Conservation (phyloP, 1,140 invertebrate genomes). For the Macrotrachela quadricornifera region DNA sequence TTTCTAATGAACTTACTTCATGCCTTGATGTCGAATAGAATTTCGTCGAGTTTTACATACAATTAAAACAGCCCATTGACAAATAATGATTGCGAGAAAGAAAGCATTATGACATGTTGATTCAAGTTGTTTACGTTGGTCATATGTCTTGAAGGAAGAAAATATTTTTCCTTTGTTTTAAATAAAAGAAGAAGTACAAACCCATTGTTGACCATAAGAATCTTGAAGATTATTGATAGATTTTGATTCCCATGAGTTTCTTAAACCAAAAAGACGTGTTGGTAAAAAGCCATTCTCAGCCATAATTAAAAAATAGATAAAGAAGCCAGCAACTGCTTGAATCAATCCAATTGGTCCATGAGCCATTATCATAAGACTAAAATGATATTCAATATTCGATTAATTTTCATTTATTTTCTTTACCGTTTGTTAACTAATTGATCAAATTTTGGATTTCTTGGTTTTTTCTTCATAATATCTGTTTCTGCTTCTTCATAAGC, state of each 20-base stretch:
- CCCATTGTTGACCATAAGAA: slow-evolving; percentile 96
- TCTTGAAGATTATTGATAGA: slow-evolving; percentile 83
- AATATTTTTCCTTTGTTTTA: not conserved
- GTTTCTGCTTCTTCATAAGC: slow-evolving; percentile 21
- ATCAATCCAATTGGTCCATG: slow-evolving; percentile 47
- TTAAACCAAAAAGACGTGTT: slow-evolving; percentile 56
- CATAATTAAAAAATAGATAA: slow-evolving; percentile 95
- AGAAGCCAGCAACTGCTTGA: slow-evolving; percentile 93
- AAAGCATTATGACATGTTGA: slow-evolving; percentile 94
- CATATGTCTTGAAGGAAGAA: slow-evolving; percentile 50
- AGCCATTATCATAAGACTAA: slow-evolving; percentile 12
- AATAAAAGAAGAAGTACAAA: slow-evolving; percentile 29
- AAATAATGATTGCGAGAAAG: slow-evolving; percentile 69
- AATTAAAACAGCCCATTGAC: slow-evolving; percentile 33
- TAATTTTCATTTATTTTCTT: not conserved
- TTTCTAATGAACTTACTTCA: slow-evolving; percentile 18
- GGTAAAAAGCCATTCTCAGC: slow-evolving; percentile 90
- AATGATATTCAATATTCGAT: not conserved
- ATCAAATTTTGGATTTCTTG: slow-evolving; percentile 12
- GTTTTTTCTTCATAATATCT: slow-evolving; percentile 21
- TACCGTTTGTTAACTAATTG: slow-evolving; percentile 11
- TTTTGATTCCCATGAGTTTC: slow-evolving; percentile 82
- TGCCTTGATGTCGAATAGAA: slow-evolving; percentile 30
- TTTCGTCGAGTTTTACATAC: slow-evolving; percentile 31
- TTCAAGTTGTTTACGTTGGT: slow-evolving; percentile 75